These are phyloP conservation scores for Pteromalus puparum DNA, from an alignment of 1,140 invertebrate genomes.

Conservation along the genomic window DNA sequence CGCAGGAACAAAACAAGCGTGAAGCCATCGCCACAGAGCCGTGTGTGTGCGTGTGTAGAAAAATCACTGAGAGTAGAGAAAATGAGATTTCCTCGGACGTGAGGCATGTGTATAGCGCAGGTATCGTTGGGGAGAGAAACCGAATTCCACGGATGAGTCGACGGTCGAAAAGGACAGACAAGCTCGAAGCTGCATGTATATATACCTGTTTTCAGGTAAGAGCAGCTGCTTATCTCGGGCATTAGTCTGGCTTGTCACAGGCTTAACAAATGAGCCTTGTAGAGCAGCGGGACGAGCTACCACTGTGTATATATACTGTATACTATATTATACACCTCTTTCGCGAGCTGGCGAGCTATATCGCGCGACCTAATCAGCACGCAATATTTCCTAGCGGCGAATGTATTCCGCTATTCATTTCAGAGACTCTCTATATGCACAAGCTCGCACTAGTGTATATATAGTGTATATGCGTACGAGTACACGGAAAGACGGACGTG, in stretches of 20 bases:
- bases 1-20: constrained; percentile 22
- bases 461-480: not conserved
- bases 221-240: constrained; percentile 59
- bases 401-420: constrained; percentile 9
- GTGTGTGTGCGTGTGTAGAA: no score
- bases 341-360: not conserved
- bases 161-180: no score
- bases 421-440: not conserved
- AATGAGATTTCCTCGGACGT: not conserved
- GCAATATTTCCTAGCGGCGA: constrained; percentile 23
- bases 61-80: constrained; percentile 30
- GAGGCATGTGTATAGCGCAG: no score
- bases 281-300: constrained; percentile 40
- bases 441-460: no score
- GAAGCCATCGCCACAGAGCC: not conserved
- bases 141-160: not conserved
- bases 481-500: not conserved
- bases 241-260: constrained; percentile 63
- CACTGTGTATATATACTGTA: not conserved
- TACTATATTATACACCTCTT: not conserved
- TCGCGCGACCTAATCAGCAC: constrained; percentile 35
- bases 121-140: not conserved
- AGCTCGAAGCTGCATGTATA: constrained; percentile 33
- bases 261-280: constrained; percentile 61
- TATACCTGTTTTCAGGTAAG: constrained; percentile 58